Conservation (phyloP, 2,797 vertebrate genomes). For the Falco peregrinus region DNA sequence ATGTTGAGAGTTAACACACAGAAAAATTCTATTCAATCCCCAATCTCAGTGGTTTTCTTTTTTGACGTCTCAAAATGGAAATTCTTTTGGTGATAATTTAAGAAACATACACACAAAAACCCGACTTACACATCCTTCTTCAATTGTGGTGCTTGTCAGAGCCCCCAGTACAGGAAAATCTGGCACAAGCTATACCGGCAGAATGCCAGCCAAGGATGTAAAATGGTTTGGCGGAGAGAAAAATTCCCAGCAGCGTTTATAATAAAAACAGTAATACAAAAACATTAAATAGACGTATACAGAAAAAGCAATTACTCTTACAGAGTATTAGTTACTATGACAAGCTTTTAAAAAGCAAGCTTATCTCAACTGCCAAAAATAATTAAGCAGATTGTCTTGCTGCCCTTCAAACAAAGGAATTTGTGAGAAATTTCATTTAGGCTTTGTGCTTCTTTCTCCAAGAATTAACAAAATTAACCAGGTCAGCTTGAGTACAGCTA, state of each 20-base stretch:
- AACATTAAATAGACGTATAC: not conserved
- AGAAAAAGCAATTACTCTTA: slow-evolving; percentile 6
- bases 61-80: not conserved
- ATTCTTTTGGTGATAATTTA: not conserved
- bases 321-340: not conserved
- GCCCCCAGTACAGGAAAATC: not conserved
- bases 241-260: not conserved
- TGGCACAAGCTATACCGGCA: not conserved
- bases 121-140: not conserved
- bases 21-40: not conserved
- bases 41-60: not conserved
- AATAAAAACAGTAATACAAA: not conserved
- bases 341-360: not conserved
- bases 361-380: slow-evolving; percentile 1
- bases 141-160: not conserved
- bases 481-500: not conserved
- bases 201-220: not conserved
- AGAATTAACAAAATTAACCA: slow-evolving; percentile 18
- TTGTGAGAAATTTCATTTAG: not conserved
- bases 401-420: not conserved
- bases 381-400: slow-evolving; percentile 20
- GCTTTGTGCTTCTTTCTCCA: not conserved
- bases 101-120: not conserved
- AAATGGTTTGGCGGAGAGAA: slow-evolving; percentile 8
- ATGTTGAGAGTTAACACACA: not conserved